phyloP scores from a whole-genome alignment of 2,888 invertebrate species.

The Podabrus alpinus region DNA sequence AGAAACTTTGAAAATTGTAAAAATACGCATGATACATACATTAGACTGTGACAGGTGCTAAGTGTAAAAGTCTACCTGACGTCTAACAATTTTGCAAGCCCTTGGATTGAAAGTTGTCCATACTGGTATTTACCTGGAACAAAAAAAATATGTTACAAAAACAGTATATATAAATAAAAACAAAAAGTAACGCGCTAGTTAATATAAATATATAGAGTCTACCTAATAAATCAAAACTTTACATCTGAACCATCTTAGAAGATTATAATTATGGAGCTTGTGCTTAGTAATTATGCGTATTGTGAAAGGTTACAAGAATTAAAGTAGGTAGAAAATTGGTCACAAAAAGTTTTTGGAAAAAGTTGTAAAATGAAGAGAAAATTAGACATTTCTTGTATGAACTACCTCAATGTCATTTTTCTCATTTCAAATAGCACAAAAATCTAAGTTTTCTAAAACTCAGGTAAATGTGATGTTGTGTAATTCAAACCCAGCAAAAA shows the following conservation, averaged over 20 bases:
- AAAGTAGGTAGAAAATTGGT: not conserved
- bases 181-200: not conserved
- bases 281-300: not conserved
- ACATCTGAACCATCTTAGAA: not conserved
- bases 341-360: not conserved
- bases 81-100: not conserved
- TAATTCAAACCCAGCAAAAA: not conserved
- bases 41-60: not conserved
- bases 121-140: not conserved
- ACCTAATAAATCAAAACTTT: not conserved
- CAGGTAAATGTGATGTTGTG: not conserved
- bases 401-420: not conserved
- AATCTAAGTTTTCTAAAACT: not conserved
- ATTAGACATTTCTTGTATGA: not conserved
- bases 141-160: not conserved
- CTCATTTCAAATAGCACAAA: not conserved
- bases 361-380: not conserved
- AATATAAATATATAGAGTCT: not conserved
- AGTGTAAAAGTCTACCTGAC: not conserved
- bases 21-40: not conserved
- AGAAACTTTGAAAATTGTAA: not conserved
- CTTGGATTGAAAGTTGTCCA: not conserved
- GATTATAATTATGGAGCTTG: not conserved
- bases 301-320: not conserved
- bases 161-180: not conserved